Evolutionary conservation across 2,113 vertebrate genomes (phyloP).

Genomic region (Hippolais icterina): DNA sequence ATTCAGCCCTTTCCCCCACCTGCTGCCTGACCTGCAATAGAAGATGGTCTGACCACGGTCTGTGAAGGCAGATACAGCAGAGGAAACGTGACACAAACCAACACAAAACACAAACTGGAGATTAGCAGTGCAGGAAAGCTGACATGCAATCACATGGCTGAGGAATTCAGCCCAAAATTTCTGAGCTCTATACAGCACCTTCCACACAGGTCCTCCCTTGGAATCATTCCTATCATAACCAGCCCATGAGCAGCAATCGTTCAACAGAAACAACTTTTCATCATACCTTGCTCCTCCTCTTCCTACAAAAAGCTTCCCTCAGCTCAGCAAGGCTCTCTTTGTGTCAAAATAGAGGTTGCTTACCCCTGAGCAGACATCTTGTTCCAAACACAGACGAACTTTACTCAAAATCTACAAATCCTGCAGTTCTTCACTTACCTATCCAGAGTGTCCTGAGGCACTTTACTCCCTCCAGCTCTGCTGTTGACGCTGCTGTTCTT

Average conservation of each 20-base stretch:
- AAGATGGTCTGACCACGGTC: background rate
- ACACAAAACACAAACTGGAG: background rate
- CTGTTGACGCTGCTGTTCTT: conserved; percentile 88
- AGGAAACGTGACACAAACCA: background rate
- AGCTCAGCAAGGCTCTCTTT: background rate
- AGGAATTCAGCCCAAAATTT: background rate
- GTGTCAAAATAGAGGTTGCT: background rate
- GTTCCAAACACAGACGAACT: background rate
- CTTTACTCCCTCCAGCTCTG: conserved; percentile 88
- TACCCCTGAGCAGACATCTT: background rate
- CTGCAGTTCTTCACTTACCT: conserved; percentile 80
- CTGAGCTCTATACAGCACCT: background rate
- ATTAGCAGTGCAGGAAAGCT: background rate
- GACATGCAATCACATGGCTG: background rate
- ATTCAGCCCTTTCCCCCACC: background rate
- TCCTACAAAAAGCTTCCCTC: background rate
- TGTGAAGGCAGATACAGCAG: background rate
- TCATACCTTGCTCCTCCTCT: background rate
- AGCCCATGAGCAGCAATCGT: background rate
- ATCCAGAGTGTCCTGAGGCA: conserved; percentile 83
- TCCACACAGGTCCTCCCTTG: background rate
- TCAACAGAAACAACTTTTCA: background rate
- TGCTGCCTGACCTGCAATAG: background rate
- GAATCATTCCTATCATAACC: background rate
- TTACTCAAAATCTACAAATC: background rate